Evolutionary conservation across 2,797 vertebrate species (phyloP), one percentile per base, ranked within the genome.

Genomic region (Trachurus trachurus): DNA sequence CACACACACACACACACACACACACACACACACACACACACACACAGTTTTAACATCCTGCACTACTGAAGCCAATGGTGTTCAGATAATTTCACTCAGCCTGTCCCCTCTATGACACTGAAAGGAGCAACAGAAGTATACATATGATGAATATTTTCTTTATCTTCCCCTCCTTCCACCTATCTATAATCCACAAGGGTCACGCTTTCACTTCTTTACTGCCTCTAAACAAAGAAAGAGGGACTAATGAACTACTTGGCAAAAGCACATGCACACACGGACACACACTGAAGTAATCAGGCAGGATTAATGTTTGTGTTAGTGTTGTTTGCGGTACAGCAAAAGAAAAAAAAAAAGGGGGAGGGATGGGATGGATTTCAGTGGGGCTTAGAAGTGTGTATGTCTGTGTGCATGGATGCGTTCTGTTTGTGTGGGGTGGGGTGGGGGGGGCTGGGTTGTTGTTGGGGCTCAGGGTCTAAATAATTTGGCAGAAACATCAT

Each of bases 401-500:
- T 71, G 60, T 80, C 37, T 81, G 74, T 78, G 63, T 85, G 84
- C 63, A 61, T 74, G 80, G 61, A 50, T 88, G 76, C 45, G 63
- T 82, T 81, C 72, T 85, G 78, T 86, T 78, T 83, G 78, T 80
- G 65, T 71, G 60, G 11, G 37, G 10, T 37, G 54, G 70, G 76
- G 84, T 77, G 26, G 26, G 31, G 31, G 60, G 10, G 37, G 10
- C 22, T 52, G 70, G 76, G 84, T 77, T 79, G 77, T 85, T 82
- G 80, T 79, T 82, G 21, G 80, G 88, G 87, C 85, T 83, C 86
- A 87, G 84, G 84, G 90, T 93, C 88, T 95, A 95, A 95, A 96
- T 95, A 93, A 96, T 96, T 95, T 95, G 94, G 93, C 93, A 88
- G 94, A 93, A 93, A 93, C 94, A 95, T 95, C 95, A 96, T 96